Conservation (phyloP, 2,888 invertebrate species). For the Lydus trimaculatus region DNA sequence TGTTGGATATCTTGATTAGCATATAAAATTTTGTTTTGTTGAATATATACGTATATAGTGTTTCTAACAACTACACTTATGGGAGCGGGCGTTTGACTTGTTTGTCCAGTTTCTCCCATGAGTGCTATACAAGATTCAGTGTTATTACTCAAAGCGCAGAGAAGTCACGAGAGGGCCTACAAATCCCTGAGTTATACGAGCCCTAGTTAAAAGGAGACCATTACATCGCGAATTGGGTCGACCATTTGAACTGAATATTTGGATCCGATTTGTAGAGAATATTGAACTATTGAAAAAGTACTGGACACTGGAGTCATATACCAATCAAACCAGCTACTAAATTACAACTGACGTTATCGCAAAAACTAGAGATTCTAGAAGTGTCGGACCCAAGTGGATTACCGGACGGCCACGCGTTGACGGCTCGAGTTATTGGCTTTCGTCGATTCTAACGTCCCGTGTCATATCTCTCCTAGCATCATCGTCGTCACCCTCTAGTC, state of each 20-base stretch:
- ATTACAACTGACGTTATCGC: conserved; percentile 59
- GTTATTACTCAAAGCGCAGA: conserved; percentile 40
- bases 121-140: conserved; percentile 40
- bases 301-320: conserved; percentile 50
- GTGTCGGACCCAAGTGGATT: conserved; percentile 59
- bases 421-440: conserved; percentile 57
- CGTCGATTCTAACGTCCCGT: conserved; percentile 55
- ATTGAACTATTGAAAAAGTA: conserved; percentile 47
- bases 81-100: conserved; percentile 36
- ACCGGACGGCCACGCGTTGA: conserved; percentile 55
- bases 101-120: conserved; percentile 32
- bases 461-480: conserved; percentile 52
- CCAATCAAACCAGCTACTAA: conserved; percentile 58
- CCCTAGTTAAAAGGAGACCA: conserved; percentile 37
- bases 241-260: conserved; percentile 31
- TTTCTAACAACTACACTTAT: conserved; percentile 33
- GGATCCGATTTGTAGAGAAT: conserved; percentile 28
- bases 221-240: conserved; percentile 27
- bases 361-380: conserved; percentile 56
- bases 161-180: conserved; percentile 34
- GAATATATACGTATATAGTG: conserved; percentile 31
- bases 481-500: conserved; percentile 43
- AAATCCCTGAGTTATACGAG: conserved; percentile 37
- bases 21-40: conserved; percentile 30
- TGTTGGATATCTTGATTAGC: neutral